Evolutionary conservation across 2,113 vertebrate species (phyloP), one percentile per base, ranked within the genome.

Genomic region (Prunella himalayana): DNA sequence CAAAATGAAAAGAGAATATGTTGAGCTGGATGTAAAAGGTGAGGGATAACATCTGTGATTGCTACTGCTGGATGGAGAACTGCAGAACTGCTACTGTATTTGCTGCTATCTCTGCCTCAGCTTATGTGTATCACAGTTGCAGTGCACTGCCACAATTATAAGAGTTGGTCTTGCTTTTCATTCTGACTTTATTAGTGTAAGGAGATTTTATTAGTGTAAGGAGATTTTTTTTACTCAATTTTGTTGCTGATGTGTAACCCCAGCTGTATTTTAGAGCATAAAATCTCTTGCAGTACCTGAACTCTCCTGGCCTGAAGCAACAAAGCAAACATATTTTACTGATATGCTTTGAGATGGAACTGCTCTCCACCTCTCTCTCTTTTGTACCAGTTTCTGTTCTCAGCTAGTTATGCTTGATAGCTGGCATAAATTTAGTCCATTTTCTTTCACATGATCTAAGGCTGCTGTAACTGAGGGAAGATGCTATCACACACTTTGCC

Each of bases 241-340:
- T 93, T 71, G 44, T 86, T 83, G 68, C 50, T 80, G 21, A 17
- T 73, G 17, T 31, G 15, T 54, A 39, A 37, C 45, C 51, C 60
- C 21, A 89, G 45, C 16, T 72, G 37, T 70, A 80, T 96, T 87
- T 64, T 89, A 50, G 50, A 89, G 37, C 24, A 37, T 44, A 87
- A 94, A 85, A 85, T 91, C 84, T 83, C 72, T 73, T 88, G 42
- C 30, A 88, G 70, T 69, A 84, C 64, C 45, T 82, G 73, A 94
- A 65, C 19, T 75, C 63, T 49, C 45, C 63, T 93, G 71, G n/a
- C 60, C 77, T 90, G 73, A 90, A 95, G 80, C 63, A 39, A 9
- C 73, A 73, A 70, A 95, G 56, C 27, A 95, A 92, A 94, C 54
- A 11, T 14, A 30, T n/a, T 51, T 49, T 44, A 47, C 72, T 75